Evolutionary conservation across 2,797 vertebrate species (phyloP), one percentile per base, ranked within the genome.

Genomic region (Gallinago nigripennis): DNA sequence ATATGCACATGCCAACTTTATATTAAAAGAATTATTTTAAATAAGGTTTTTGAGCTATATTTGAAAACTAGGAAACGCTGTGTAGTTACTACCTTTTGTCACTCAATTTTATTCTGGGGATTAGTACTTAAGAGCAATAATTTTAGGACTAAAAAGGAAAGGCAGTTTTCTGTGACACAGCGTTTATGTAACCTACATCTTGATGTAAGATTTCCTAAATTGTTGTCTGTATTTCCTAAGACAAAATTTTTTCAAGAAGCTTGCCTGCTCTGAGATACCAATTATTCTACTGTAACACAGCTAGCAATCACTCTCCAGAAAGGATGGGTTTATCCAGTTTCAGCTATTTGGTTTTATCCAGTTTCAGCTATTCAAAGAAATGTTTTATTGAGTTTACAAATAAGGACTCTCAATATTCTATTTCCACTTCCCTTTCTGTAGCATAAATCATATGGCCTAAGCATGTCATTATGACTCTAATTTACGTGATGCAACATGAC

Each of bases 401-500:
- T 96, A 98, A 97, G 93, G 93, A 91, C 81, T 94, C 82, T 75
- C 88, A 96, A 95, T 96, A 97, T 96, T 96, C 95, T 90, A 95
- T 96, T 97, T 97, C 92, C 95, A 97, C 95, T 97, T 97, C 94
- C 65, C 95, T 97, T 97, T 97, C 93, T 84, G 96, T 87, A 97
- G 95, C 72, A 97, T 97, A 97, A 98, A 98, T 98, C 97, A 97
- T 94, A 94, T 94, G 94, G 93, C 95, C 96, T 96, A 97, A 98
- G 96, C 95, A 96, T 97, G 94, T 97, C 97, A 96, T 97, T 97
- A 97, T 84, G 65, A 94, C 97, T 98, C 90, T 96, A 97, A 98
- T 98, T 98, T 98, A 98, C 16, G 3, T 97, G 97, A 98, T 97
- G 75, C 90, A 97, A 98, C 97, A 96, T 97, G 98, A 97, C 98